phyloP scores from a whole-genome alignment of 2,113 vertebrate species.

The Miniopterus natalensis region DNA sequence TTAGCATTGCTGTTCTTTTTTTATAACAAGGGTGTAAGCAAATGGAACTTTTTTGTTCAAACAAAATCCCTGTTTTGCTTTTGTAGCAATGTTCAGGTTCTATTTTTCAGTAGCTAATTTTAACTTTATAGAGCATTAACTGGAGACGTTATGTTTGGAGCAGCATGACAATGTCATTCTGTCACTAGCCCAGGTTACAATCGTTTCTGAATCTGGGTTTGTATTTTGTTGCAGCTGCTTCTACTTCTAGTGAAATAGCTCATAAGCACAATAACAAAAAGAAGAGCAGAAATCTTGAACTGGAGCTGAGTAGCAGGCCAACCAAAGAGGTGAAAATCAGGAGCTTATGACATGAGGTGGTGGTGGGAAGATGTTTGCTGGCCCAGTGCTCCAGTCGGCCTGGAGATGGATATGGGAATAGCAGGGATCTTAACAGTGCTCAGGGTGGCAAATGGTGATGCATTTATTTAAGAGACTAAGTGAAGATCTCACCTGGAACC shows the following conservation, averaged over 20 bases:
- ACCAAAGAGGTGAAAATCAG: not conserved
- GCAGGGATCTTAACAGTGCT: not conserved
- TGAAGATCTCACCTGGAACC: constrained; percentile 24
- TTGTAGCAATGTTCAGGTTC: not conserved
- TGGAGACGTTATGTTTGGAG: not conserved
- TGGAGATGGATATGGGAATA: not conserved
- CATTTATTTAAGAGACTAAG: not conserved
- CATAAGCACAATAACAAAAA: not conserved
- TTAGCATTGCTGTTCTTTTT: not conserved
- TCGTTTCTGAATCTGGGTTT: not conserved
- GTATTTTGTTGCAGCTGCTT: not conserved
- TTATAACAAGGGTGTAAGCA: not conserved
- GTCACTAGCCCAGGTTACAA: not conserved
- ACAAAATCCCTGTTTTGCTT: not conserved
- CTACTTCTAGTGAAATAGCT: not conserved
- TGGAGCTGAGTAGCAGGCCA: not conserved
- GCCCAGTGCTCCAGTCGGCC: not conserved
- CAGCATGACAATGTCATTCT: not conserved
- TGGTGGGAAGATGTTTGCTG: not conserved
- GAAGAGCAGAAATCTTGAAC: not conserved
- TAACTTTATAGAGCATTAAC: not conserved
- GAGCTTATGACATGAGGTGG: not conserved
- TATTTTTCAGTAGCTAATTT: not conserved
- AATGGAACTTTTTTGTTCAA: not conserved
- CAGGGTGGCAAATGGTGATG: not conserved